A percentile compares a stretch with the other conserved stretches of the same genome.
phyloP scores from a whole-genome alignment of 2,113 vertebrate genomes.

The Carassius carassius region DNA sequence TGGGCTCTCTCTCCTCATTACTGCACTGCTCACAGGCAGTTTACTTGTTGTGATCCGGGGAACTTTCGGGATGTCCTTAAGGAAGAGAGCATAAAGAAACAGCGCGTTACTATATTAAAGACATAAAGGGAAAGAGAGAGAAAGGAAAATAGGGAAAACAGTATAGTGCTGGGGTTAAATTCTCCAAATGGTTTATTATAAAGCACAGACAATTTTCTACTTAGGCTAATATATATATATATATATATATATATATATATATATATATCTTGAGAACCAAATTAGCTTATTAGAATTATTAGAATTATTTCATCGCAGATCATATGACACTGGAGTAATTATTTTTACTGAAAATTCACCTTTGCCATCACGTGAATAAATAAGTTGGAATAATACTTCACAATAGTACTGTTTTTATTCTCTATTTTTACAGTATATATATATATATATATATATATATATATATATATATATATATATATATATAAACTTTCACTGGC shows the following conservation, averaged over 20 bases:
- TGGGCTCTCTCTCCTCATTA: slow-evolving; percentile 70
- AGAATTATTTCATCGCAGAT: neutral
- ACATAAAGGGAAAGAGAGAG: neutral
- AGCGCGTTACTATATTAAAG: neutral
- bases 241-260: too few relatives aligned
- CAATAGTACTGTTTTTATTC: neutral
- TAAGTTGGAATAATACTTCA: neutral
- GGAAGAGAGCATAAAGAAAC: slow-evolving; percentile 33
- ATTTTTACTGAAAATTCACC: neutral
- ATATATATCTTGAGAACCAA: too few relatives aligned
- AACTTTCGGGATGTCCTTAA: slow-evolving; percentile 77
- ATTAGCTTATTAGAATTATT: too few relatives aligned
- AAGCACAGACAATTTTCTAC: slow-evolving; percentile 16
- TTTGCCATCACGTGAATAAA: neutral
- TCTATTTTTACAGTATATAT: neutral
- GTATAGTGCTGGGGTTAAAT: slow-evolving; percentile 16
- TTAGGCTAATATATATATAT: neutral
- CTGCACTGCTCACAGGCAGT: slow-evolving; percentile 64
- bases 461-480: too few relatives aligned
- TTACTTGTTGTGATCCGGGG: slow-evolving; percentile 75
- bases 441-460: too few relatives aligned
- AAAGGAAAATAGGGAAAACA: neutral
- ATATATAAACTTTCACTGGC: too few relatives aligned
- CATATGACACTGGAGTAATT: neutral
- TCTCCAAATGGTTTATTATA: slow-evolving; percentile 24